Base-by-base conservation (phyloP, 1,140 invertebrate species). In the Parasteatoda tepidariorum region DNA sequence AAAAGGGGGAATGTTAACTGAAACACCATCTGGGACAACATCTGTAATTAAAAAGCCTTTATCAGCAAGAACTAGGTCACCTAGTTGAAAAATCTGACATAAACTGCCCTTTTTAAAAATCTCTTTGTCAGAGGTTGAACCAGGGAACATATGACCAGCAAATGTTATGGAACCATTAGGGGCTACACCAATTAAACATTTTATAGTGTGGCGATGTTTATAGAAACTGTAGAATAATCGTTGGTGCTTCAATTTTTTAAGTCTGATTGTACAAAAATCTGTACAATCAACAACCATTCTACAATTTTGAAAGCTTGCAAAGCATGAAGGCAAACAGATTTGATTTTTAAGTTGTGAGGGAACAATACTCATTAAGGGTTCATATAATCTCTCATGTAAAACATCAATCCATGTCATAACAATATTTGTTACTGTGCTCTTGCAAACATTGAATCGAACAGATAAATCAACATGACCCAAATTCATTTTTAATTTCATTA, bases 251-350 rank as follows among this genome's bases (percentile, higher is more conserved):
- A 66, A 13, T 13, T 66, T 28, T 33, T 13, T 66, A 24, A 9
- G 26, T 2, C 7, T 33, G 9, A 13, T 4, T n/a, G n/a, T 11
- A 33, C 7, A 33, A 28, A 66, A 13, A n/a, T 66, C 26, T 4
- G 61, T 64, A 26, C 61, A 64, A 64, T 64, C 61, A 64, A 64
- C 26, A 15, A 64, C 61, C 61, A 64, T 64, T 4, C 61, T 6
- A 28, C 61, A 64, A 18, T 64, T 64, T 22, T 15, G 4, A 31
- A 64, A 64, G 30, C 30, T 64, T 31, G 11, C 5, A 31, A 64
- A 64, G n/a, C 61, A 64, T 7, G 24, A 6, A 7, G 61, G 61
- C 61, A 64, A 64, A 31, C 61, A 64, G 6, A 7, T 26, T 31
- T 31, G 6, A 28, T 64, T 64, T 64, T 64, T 64, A 7, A 7